Conservation (phyloP, 2,888 invertebrate species). For the Eupelmus urozonus region DNA sequence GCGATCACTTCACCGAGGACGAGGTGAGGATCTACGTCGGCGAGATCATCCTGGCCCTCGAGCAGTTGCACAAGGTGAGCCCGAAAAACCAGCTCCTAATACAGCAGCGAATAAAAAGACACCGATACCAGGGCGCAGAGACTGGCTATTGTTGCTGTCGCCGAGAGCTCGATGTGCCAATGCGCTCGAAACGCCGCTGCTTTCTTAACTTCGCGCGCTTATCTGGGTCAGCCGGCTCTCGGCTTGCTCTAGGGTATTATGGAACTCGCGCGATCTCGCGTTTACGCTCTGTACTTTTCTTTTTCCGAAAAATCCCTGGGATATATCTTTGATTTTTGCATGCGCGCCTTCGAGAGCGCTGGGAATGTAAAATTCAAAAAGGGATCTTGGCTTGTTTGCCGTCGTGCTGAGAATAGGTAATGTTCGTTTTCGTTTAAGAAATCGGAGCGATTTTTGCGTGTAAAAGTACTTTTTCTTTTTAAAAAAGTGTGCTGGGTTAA, state of each 20-base stretch:
- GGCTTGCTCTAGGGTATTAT: too few species aligned
- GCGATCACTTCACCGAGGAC: slow-evolving; percentile 93
- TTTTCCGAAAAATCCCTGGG: too few species aligned
- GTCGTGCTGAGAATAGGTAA: too few species aligned
- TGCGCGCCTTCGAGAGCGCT: too few species aligned
- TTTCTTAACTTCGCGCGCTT: neutral
- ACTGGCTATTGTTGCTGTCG: neutral
- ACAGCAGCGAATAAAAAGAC: neutral
- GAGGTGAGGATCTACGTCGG: slow-evolving; percentile 96
- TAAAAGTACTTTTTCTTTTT: slow-evolving; percentile 1
- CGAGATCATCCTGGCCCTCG: slow-evolving; percentile 96
- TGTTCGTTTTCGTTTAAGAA: too few species aligned
- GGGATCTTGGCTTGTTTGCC: too few species aligned
- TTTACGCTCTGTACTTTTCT: too few species aligned
- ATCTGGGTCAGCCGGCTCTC: slow-evolving; percentile 2
- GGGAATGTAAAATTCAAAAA: too few species aligned
- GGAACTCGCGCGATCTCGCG: too few species aligned
- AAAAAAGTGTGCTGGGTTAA: too few species aligned
- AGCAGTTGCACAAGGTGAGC: slow-evolving; percentile 91
- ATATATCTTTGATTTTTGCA: too few species aligned
- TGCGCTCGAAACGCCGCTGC: neutral
- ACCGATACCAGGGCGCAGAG: neutral
- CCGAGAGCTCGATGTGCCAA: slow-evolving; percentile 30
- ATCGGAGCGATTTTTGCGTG: too few species aligned
- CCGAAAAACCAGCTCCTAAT: neutral